Base-by-base conservation (phyloP, 2,797 vertebrate genomes). In the Potorous gilbertii region DNA sequence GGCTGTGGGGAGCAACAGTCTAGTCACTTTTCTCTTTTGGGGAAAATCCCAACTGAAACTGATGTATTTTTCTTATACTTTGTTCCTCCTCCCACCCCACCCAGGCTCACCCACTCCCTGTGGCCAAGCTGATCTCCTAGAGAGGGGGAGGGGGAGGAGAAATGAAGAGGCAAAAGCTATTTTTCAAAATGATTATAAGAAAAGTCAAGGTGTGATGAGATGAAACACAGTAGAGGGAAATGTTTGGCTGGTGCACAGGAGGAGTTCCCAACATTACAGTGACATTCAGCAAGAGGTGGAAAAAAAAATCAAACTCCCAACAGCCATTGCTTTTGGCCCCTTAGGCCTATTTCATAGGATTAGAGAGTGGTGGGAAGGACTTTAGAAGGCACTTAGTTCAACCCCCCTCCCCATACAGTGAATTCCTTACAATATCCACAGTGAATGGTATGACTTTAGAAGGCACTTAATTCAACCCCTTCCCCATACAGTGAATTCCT, bases 11-110 rank as follows among this genome's bases (percentile, higher is more conserved):
- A 95, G 96, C 96, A 94, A 95, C 46, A n/a, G n/a, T n/a, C n/a
- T n/a, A n/a, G n/a, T n/a, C n/a, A 55, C 56, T 95, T 92, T 94
- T 95, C 34, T 92, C 91, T 52, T n/a, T 50, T 90, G 18, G 56
- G 95, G 94, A 66, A 57, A 81, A 96, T 93, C 92, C 95, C 12
- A 21, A 94, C 96, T 96, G 96, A 95, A 95, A 91, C 93, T 56
- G 55, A 92, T 89, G 93, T 93, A 94, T 95, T 97, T 94, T 92
- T 2, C 40, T 56, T 90, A 91, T 21, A 31, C 34, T 50, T 87
- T 87, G 46, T 87, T 87, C 74, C 90, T 62, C 57, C 62, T 62
- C 54, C 55, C 54, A 57, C 5, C 56, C 52, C 31, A 21, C 56
- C 66, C n/a, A 46, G 74, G 46, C 92, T n/a, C 28, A 87, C 74